phyloP scores from a whole-genome alignment of 2,888 invertebrate genomes.

The Sclerodermus sp. region DNA sequence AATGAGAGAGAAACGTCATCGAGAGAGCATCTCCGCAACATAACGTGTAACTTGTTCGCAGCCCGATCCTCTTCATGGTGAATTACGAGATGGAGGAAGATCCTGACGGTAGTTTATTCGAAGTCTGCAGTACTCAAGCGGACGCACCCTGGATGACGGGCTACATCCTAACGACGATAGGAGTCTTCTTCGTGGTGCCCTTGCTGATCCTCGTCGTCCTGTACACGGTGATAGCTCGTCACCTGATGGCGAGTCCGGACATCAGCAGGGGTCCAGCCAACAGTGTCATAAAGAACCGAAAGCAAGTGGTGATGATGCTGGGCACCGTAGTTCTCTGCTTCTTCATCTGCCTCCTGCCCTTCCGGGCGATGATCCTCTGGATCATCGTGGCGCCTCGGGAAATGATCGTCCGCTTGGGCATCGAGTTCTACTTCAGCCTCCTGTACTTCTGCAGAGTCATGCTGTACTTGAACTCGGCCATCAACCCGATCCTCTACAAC shows the following conservation, averaged over 20 bases:
- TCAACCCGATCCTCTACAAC: constrained; percentile 90
- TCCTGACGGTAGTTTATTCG: constrained; percentile 68
- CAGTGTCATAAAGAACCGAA: constrained; percentile 72
- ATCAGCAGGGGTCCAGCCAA: constrained; percentile 66
- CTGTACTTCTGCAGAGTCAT: constrained; percentile 85
- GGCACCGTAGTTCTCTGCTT: constrained; percentile 88
- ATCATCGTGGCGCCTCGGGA: constrained; percentile 77
- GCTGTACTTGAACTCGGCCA: constrained; percentile 87
- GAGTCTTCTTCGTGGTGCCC: constrained; percentile 83
- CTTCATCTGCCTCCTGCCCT: constrained; percentile 87
- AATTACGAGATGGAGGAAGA: constrained; percentile 73
- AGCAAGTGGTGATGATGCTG: constrained; percentile 85
- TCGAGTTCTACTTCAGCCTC: constrained; percentile 80
- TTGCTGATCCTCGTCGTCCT: constrained; percentile 77
- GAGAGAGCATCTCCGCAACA: too few species aligned
- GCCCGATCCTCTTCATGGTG: constrained; percentile 83
- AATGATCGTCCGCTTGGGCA: constrained; percentile 67
- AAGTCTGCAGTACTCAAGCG: constrained; percentile 81
- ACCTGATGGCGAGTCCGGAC: constrained; percentile 79
- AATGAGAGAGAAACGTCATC: too few species aligned
- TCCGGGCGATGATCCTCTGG: constrained; percentile 85
- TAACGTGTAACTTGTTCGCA: constrained; percentile 58
- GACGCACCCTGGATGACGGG: constrained; percentile 73
- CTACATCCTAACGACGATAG: constrained; percentile 79
- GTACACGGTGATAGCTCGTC: constrained; percentile 83